A percentile compares a stretch with the other conserved stretches of the same genome.
Evolutionary conservation across 2,113 vertebrate genomes (phyloP).

Genomic region (Oncorhynchus mykiss): DNA sequence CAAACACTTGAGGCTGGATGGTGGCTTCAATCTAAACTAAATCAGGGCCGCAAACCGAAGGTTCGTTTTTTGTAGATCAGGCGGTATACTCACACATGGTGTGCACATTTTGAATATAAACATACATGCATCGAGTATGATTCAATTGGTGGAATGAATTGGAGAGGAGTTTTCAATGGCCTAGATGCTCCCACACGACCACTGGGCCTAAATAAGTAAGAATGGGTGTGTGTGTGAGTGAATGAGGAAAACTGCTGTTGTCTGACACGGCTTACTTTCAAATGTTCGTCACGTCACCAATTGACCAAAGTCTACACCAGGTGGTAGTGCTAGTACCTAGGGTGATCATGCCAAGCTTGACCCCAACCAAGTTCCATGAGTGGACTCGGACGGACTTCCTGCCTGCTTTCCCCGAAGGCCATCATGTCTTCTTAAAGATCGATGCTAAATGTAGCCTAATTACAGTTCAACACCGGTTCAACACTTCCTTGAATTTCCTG

Average conservation of each 20-base stretch:
- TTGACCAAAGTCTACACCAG: background rate
- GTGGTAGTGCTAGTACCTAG: background rate
- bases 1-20: slow-evolving; percentile 50
- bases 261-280: background rate
- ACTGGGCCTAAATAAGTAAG: too few species aligned
- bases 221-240: background rate
- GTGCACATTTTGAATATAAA: slow-evolving; percentile 53
- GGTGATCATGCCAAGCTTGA: background rate
- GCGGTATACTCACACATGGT: slow-evolving; percentile 56
- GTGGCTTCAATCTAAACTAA: slow-evolving; percentile 64
- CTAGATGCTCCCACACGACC: too few species aligned
- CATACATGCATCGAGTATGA: background rate
- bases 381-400: slow-evolving; percentile 14
- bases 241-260: background rate
- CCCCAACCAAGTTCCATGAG: slow-evolving; percentile 39
- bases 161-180: too few species aligned
- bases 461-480: too few species aligned
- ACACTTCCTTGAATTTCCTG: slow-evolving; percentile 46
- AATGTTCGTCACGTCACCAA: background rate
- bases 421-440: slow-evolving; percentile 28
- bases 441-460: slow-evolving; percentile 12
- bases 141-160: too few species aligned
- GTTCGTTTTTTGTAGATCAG: slow-evolving; percentile 49
- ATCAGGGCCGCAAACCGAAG: slow-evolving; percentile 59
- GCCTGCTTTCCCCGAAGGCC: background rate